Conservation (phyloP, 2,113 vertebrate genomes). For the Erpornis zantholeuca region DNA sequence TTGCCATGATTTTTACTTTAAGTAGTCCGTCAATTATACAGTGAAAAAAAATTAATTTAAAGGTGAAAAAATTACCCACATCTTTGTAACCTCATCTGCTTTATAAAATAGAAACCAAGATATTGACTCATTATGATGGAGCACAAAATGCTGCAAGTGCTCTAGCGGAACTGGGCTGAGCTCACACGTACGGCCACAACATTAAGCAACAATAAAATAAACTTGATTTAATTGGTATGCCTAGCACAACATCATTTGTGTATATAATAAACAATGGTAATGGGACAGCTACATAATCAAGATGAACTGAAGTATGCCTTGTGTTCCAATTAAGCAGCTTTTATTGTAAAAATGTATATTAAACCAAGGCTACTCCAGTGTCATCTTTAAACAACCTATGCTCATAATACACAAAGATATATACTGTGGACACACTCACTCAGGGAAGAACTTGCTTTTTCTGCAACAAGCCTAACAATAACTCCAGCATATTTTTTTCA, state of each 20-base stretch:
- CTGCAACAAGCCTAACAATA: neutral
- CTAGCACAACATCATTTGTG: neutral
- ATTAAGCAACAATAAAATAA: slow-evolving; percentile 6
- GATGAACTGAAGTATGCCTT: neutral
- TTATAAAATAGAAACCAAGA: neutral
- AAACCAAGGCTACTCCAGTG: neutral
- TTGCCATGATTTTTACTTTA: neutral
- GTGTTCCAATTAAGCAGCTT: neutral
- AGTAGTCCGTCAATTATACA: neutral
- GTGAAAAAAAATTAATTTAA: neutral
- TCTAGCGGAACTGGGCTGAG: neutral
- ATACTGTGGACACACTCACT: neutral
- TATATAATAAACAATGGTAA: slow-evolving; percentile 14
- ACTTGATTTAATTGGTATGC: neutral
- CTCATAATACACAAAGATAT: neutral
- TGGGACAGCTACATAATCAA: neutral
- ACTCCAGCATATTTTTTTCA: neutral
- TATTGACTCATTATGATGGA: neutral
- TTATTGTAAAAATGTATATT: neutral
- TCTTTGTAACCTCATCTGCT: neutral
- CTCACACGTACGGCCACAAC: neutral
- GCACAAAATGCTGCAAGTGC: neutral
- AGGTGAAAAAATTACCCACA: neutral
- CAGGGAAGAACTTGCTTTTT: neutral
- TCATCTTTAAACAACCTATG: neutral